These are phyloP conservation scores for Acanthococcus lagerstroemiae DNA, from an alignment of 2,888 invertebrate genomes.

Conservation along the genomic window DNA sequence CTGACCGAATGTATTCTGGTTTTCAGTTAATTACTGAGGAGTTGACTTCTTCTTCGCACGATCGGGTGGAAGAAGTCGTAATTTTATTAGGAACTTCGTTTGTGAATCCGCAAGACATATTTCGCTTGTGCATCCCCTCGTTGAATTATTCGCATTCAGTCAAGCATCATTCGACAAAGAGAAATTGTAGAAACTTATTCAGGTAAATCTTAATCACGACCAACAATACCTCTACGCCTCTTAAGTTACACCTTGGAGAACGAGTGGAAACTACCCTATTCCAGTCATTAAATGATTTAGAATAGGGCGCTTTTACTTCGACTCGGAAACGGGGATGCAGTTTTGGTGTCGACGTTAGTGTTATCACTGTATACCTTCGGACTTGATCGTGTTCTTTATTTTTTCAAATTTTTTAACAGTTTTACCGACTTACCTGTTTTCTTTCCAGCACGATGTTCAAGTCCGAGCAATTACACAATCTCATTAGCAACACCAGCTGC, in stretches of 20 bases:
- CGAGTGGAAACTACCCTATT: no score
- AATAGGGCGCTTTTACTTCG: no score
- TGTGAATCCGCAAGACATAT: conserved; percentile 40
- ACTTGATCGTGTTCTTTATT: not conserved
- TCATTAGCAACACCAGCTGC: conserved; percentile 4
- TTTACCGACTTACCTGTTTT: not conserved
- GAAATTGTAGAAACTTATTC: conserved; percentile 42
- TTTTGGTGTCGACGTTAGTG: no score
- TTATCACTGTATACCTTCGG: no score
- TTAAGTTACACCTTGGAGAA: no score
- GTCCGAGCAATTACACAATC: conserved; percentile 18
- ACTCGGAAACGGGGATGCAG: no score
- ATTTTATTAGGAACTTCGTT: conserved; percentile 42
- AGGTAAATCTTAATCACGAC: conserved; percentile 38
- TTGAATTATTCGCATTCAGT: conserved; percentile 38
- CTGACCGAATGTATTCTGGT: not conserved
- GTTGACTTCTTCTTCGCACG: not conserved
- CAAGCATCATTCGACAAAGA: conserved; percentile 41
- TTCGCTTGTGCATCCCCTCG: conserved; percentile 34
- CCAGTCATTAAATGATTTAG: no score
- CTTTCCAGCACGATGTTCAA: conserved; percentile 17
- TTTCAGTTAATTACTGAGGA: conserved; percentile 7
- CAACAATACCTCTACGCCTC: not conserved
- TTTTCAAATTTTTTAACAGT: not conserved
- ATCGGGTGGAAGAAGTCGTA: conserved; percentile 40